Evolutionary conservation across 35 echinoderm and acorn worm genomes (phyloP).

Genomic region (Holothuria glaberrima): DNA sequence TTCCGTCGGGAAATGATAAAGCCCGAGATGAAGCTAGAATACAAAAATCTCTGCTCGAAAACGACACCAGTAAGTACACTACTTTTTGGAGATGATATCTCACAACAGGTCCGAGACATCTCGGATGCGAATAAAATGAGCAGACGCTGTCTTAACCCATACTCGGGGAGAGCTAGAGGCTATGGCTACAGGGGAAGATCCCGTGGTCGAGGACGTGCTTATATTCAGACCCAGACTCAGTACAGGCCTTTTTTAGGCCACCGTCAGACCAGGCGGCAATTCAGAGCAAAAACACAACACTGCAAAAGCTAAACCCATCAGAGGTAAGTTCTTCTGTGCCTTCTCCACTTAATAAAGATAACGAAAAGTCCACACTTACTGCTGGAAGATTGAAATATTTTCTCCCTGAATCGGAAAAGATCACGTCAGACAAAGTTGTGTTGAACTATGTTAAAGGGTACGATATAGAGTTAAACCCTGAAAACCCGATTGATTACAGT

Average conservation of each 20-base stretch:
- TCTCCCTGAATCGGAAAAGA: neutral
- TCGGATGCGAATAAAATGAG: too few relatives aligned
- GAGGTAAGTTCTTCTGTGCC: too few relatives aligned
- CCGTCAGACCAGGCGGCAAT: neutral
- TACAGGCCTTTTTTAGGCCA: too few relatives aligned
- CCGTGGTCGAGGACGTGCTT: too few relatives aligned
- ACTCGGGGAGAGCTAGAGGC: too few relatives aligned
- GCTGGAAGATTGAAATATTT: conserved; percentile 5
- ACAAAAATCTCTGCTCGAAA: too few relatives aligned
- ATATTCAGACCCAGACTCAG: neutral
- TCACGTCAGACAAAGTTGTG: conserved; percentile 1
- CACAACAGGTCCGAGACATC: too few relatives aligned
- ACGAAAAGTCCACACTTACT: neutral
- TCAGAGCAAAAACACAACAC: neutral
- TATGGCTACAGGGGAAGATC: too few relatives aligned
- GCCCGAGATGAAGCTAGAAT: neutral
- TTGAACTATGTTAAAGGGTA: too few relatives aligned
- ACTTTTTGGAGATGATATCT: too few relatives aligned
- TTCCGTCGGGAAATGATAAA: conserved; percentile 7
- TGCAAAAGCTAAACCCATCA: neutral
- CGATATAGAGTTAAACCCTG: conserved; percentile 18
- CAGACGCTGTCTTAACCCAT: conserved; percentile 17
- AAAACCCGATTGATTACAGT: conserved; percentile 10
- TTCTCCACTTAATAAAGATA: neutral
- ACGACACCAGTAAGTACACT: too few relatives aligned